Percentiles rank a stretch among this genome's conserved stretches.
phyloP scores from a whole-genome alignment of 2,888 invertebrate genomes.

The Andrena praecox region DNA sequence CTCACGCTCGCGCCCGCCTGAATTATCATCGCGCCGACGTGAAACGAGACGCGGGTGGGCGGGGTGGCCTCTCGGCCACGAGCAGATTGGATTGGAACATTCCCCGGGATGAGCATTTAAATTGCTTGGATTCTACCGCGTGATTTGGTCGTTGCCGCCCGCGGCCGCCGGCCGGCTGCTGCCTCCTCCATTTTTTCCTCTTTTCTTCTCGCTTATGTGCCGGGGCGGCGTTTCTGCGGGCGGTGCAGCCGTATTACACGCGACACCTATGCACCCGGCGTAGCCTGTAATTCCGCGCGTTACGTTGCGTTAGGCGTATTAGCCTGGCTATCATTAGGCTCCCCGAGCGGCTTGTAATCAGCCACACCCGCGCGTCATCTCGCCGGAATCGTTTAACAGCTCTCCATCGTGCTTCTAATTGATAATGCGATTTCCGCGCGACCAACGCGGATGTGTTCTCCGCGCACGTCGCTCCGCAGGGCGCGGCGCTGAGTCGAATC shows the following conservation, averaged over 20 bases:
- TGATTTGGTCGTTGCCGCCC: conserved; percentile 22
- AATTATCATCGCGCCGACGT: conserved; percentile 71
- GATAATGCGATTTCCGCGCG: conserved; percentile 33
- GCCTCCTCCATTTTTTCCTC: conserved; percentile 11
- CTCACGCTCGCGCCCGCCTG: conserved; percentile 59
- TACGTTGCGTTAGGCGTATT: conserved; percentile 66
- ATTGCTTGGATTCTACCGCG: conserved; percentile 62
- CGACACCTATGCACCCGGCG: conserved; percentile 51
- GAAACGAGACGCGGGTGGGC: conserved; percentile 55
- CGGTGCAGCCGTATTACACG: conserved; percentile 63
- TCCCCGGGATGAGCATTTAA: conserved; percentile 70
- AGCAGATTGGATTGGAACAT: conserved; percentile 75
- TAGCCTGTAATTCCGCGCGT: conserved; percentile 61
- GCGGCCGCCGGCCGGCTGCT: background rate
- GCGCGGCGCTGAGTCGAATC: conserved; percentile 11
- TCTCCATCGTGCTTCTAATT: conserved; percentile 37
- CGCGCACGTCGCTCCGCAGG: background rate
- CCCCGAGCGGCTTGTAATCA: conserved; percentile 53
- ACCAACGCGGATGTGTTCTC: conserved; percentile 13
- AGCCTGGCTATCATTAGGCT: conserved; percentile 63
- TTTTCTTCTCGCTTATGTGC: conserved; percentile 18
- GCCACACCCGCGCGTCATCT: conserved; percentile 31
- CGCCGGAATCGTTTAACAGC: conserved; percentile 35
- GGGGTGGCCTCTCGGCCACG: conserved; percentile 48
- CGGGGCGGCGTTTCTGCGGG: conserved; percentile 26